phyloP scores from a whole-genome alignment of 1,140 invertebrate species.

The Bombus superbus region DNA sequence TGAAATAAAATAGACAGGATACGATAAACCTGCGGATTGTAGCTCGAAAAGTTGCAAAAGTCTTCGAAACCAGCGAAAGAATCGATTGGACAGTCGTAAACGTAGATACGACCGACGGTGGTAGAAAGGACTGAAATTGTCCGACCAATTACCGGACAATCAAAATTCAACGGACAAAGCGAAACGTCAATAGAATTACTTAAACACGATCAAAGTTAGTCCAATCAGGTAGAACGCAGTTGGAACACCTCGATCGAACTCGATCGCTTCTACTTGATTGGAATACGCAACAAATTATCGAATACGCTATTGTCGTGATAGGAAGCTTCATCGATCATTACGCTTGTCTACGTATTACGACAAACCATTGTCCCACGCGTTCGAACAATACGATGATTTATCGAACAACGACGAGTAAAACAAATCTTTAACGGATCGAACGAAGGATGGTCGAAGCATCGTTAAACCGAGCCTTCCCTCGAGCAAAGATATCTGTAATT shows the following conservation, averaged over 20 bases:
- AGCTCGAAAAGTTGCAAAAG: background rate
- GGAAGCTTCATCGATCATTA: background rate
- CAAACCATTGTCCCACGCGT: background rate
- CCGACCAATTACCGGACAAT: background rate
- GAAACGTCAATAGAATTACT: slow-evolving; percentile 2
- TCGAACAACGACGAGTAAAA: background rate
- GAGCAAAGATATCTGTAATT: background rate
- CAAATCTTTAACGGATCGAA: background rate
- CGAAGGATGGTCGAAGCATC: too few relatives aligned
- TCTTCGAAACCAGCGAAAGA: background rate
- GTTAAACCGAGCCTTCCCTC: background rate
- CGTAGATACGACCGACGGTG: background rate
- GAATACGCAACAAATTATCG: background rate
- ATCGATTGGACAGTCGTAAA: background rate
- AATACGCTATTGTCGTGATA: background rate
- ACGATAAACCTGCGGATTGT: too few relatives aligned
- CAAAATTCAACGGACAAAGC: slow-evolving; percentile 1
- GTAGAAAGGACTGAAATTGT: background rate
- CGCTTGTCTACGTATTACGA: too few relatives aligned
- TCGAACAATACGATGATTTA: background rate
- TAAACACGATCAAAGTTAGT: background rate
- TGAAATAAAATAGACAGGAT: too few relatives aligned
- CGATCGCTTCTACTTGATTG: background rate
- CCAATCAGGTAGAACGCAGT: slow-evolving; percentile 7
- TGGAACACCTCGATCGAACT: background rate